Conservation (phyloP, 2,888 invertebrate genomes). For the Lasius platythorax region DNA sequence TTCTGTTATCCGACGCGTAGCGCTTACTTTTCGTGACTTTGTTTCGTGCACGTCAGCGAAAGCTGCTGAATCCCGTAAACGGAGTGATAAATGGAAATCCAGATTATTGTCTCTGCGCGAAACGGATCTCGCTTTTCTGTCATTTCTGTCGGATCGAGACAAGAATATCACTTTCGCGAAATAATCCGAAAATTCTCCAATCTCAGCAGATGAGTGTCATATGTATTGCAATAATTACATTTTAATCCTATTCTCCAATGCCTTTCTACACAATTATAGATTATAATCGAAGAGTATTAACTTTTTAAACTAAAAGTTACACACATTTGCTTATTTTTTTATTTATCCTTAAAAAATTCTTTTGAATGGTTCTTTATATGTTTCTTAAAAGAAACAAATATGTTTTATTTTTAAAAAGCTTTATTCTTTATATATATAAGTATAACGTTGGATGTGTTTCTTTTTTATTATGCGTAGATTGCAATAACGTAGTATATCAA, state of each 20-base stretch:
- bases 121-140: not conserved
- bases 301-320: not conserved
- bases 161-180: constrained; percentile 33
- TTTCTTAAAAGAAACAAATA: not conserved
- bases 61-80: constrained; percentile 67
- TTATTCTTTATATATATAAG: not conserved
- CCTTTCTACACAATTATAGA: not conserved
- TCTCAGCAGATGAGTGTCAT: not conserved
- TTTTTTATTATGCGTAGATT: not conserved
- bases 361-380: not conserved
- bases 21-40: constrained; percentile 57
- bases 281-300: not conserved
- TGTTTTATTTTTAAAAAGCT: not conserved
- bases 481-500: not conserved
- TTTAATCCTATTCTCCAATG: constrained; percentile 13
- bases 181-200: constrained; percentile 31
- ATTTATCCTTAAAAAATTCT: not conserved
- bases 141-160: constrained; percentile 53
- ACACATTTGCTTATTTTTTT: not conserved
- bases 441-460: not conserved
- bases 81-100: constrained; percentile 64
- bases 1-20: constrained; percentile 48
- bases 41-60: constrained; percentile 54
- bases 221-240: not conserved
- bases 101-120: constrained; percentile 55